Conservation (phyloP, 2,888 invertebrate species). For the Hofmannophila pseudospretella region DNA sequence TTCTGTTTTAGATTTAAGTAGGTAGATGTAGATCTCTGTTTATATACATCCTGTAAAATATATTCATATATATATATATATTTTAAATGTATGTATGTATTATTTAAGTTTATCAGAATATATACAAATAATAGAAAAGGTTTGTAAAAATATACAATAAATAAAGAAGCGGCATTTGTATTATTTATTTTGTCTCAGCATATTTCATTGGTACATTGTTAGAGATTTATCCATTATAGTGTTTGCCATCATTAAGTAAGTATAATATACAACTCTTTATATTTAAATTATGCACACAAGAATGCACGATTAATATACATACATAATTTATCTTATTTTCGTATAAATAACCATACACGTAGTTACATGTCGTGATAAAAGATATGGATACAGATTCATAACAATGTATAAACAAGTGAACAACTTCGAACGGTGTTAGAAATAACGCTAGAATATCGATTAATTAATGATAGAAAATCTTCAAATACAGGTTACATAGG, state of each 20-base stretch:
- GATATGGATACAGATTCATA: conserved; percentile 72
- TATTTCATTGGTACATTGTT: conserved; percentile 76
- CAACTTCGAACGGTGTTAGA: conserved; percentile 71
- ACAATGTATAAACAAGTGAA: conserved; percentile 77
- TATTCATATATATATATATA: too few relatives aligned
- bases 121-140: too few relatives aligned
- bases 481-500: conserved; percentile 61
- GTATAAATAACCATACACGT: conserved; percentile 70
- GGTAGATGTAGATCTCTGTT: too few relatives aligned
- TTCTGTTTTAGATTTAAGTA: too few relatives aligned
- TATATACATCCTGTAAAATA: too few relatives aligned
- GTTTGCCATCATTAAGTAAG: conserved; percentile 59
- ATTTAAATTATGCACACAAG: conserved; percentile 66
- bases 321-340: conserved; percentile 57
- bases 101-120: too few relatives aligned
- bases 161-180: conserved; percentile 77
- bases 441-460: conserved; percentile 67
- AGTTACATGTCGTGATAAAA: conserved; percentile 66
- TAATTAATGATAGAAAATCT: conserved; percentile 63
- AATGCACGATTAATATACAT: conserved; percentile 72
- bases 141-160: conserved; percentile 49
- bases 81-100: too few relatives aligned
- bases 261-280: conserved; percentile 71
- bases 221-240: conserved; percentile 66
- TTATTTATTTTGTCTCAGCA: conserved; percentile 73